Evolutionary conservation across 2,113 vertebrate species (phyloP).

Genomic region (Hydrolagus affinis): DNA sequence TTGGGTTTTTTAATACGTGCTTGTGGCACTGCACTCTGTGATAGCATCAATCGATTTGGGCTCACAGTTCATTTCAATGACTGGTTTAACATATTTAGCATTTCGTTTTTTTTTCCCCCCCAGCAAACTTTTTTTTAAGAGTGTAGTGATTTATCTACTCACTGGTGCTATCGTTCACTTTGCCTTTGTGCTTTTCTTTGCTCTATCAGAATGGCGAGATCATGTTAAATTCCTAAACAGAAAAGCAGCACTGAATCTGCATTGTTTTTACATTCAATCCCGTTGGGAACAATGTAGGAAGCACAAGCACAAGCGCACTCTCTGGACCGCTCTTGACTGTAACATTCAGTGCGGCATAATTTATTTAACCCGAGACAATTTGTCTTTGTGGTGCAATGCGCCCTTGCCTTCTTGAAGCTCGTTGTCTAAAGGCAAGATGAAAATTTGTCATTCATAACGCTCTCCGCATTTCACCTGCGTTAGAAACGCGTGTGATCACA

Average conservation of each 20-base stretch:
- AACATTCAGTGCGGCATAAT: background rate
- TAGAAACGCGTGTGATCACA: too few species aligned
- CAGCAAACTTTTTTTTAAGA: background rate
- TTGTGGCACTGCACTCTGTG: background rate
- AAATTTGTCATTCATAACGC: too few species aligned
- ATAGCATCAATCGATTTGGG: conserved; percentile 7
- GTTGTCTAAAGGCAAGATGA: too few species aligned
- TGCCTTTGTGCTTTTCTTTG: too few species aligned
- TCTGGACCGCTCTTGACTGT: background rate
- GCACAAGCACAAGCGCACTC: background rate
- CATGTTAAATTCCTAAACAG: background rate
- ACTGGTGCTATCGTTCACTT: background rate
- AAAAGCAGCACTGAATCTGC: background rate
- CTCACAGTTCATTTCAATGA: background rate
- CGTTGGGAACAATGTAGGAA: background rate
- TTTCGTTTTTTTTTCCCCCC: background rate
- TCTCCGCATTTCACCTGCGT: too few species aligned
- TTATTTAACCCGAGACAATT: background rate
- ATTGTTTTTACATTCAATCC: background rate
- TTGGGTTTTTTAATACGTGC: conserved; percentile 10
- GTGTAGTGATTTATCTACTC: background rate
- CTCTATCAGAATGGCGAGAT: background rate
- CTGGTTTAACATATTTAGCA: background rate
- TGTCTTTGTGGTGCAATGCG: background rate
- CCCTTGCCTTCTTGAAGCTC: background rate